Evolutionary conservation across 2,888 invertebrate genomes (phyloP), one percentile per base, ranked within the genome.

Genomic region (Acrobasis suavella): DNA sequence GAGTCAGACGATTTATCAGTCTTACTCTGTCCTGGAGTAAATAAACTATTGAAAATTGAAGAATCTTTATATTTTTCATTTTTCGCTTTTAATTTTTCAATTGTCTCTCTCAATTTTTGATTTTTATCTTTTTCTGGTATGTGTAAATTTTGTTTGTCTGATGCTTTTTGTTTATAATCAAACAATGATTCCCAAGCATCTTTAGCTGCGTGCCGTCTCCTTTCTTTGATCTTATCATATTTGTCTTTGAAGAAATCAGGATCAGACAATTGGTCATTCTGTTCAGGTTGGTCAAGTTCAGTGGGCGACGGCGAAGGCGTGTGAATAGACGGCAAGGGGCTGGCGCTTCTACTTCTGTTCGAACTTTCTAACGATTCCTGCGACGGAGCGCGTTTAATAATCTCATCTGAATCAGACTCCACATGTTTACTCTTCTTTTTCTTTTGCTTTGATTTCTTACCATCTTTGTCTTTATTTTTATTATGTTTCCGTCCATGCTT

Each of bases 41-140:
- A 91, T 50, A 89, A 71, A 61, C 80, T 84, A 65, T 86, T 87
- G 52, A 85, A 87, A 50, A 86, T 66, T 14, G 86, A 73, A 56
- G 80, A 70, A 16, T 90, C 89, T 70, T 91, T 92, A 64, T 89
- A 91, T 63, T 93, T 92, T 72, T 93, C 93, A 76, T 93, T 94
- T 78, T 94, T 95, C 12, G 94, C 94, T 82, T 94, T 95, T 14
- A 95, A 75, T 76, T 94, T 95, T 80, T 94, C 94, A 62, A 95
- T 95, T 0, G 94, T 95, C 77, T 93, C 93, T 55, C 88, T 82
- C 39, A 93, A 74, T 66, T 93, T 93, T 65, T 88, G 87, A 75
- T 93, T 92, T 76, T 93, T 93, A 17, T 93, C 92, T 72, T 88
- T 92, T 68, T 89, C 92, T 0, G 89, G 85, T 56, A 85, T 71